These are phyloP conservation scores for Heliornis fulica DNA, from an alignment of 2,113 vertebrate species.

Conservation along the genomic window DNA sequence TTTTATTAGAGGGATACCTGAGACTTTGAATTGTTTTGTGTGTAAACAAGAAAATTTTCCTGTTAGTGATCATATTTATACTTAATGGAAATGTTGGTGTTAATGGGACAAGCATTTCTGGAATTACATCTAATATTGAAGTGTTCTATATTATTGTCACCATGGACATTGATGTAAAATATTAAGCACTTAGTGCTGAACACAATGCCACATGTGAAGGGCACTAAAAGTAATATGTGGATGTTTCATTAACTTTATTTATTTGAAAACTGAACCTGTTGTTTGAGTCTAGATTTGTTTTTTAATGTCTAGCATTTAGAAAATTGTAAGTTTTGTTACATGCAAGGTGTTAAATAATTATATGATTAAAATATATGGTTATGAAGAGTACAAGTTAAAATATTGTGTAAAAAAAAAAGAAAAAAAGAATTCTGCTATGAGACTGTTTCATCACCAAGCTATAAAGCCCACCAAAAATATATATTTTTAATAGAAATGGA, in stretches of 20 bases:
- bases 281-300: neutral
- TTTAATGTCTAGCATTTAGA: neutral
- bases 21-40: neutral
- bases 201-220: neutral
- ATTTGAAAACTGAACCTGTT: neutral
- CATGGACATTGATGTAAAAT: neutral
- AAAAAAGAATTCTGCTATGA: neutral
- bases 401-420: neutral
- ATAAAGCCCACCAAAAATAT: neutral
- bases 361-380: neutral
- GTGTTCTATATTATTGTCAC: neutral
- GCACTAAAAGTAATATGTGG: neutral
- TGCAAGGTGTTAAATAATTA: neutral
- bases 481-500: neutral
- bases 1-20: neutral
- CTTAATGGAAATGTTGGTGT: neutral
- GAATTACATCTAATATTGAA: neutral
- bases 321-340: neutral
- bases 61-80: neutral
- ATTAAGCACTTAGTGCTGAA: neutral
- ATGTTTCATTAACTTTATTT: neutral
- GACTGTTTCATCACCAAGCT: neutral
- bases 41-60: neutral
- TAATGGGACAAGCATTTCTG: neutral
- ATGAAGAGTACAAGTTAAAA: neutral